phyloP scores from a whole-genome alignment of 2,797 vertebrate species.

The Neosilurus hyrtlii region DNA sequence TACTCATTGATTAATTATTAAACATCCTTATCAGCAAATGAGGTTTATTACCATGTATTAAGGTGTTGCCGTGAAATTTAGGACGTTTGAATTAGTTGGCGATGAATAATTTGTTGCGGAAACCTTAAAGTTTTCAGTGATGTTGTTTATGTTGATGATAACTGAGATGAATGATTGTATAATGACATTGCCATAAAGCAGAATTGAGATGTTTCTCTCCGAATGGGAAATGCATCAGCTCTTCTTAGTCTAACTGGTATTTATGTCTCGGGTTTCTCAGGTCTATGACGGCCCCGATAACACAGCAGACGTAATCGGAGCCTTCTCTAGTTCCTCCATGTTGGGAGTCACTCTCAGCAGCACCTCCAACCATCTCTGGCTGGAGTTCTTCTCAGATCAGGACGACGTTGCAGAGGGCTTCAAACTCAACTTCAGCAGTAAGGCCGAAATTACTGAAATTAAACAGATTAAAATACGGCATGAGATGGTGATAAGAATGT shows the following conservation, averaged over 20 bases:
- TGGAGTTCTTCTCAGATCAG: constrained; percentile 92
- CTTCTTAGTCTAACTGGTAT: background rate
- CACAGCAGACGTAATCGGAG: constrained; percentile 81
- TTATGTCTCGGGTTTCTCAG: constrained; percentile 66
- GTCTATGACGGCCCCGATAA: constrained; percentile 93
- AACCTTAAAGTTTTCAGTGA: background rate
- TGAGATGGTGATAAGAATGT: too few species aligned
- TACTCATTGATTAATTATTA: background rate
- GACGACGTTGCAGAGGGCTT: constrained; percentile 89
- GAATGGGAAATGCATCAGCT: background rate
- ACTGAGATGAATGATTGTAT: background rate
- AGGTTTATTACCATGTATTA: background rate
- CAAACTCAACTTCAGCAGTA: constrained; percentile 90
- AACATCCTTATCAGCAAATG: background rate
- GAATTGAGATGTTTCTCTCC: background rate
- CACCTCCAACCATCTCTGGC: constrained; percentile 95
- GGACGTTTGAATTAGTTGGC: background rate
- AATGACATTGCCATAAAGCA: background rate
- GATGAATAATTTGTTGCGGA: background rate
- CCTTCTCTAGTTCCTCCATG: constrained; percentile 82
- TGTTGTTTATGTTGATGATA: background rate
- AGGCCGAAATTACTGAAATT: constrained; percentile 57
- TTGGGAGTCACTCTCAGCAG: constrained; percentile 84
- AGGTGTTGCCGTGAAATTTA: background rate
- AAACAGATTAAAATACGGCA: too few species aligned